Evolutionary conservation across 2,797 vertebrate species (phyloP).

Genomic region (Acanthurus leucopareius): DNA sequence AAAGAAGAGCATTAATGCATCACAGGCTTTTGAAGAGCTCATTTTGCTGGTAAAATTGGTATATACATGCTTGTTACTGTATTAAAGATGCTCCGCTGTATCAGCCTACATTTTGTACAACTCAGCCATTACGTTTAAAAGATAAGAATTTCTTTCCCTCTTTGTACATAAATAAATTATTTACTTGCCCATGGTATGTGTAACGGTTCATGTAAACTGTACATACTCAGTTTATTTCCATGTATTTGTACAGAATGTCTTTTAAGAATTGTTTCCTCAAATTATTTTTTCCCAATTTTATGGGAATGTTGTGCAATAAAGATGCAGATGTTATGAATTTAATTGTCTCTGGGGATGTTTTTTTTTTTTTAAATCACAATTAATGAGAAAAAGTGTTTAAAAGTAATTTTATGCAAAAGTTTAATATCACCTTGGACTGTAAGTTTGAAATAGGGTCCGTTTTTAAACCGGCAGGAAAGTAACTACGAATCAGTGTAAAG

Average conservation of each 20-base stretch:
- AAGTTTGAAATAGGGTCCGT: no score
- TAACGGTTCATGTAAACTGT: slow-evolving; percentile 91
- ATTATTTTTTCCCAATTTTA: slow-evolving; percentile 95
- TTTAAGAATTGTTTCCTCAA: slow-evolving; percentile 89
- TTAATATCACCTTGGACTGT: no score
- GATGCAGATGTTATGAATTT: slow-evolving; percentile 79
- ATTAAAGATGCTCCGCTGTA: slow-evolving; percentile 67
- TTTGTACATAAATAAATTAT: slow-evolving; percentile 90
- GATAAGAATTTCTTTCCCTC: slow-evolving; percentile 80
- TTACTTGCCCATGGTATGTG: slow-evolving; percentile 87
- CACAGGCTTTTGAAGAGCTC: slow-evolving; percentile 62
- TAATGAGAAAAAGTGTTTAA: neutral
- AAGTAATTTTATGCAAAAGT: neutral
- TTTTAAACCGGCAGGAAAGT: neutral
- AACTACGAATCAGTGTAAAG: neutral
- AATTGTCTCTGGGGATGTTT: slow-evolving; percentile 13
- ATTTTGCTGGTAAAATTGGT: slow-evolving; percentile 74
- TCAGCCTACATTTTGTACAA: slow-evolving; percentile 73
- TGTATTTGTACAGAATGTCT: slow-evolving; percentile 95
- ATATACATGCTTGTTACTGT: slow-evolving; percentile 61
- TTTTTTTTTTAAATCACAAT: neutral
- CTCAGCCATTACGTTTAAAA: slow-evolving; percentile 62
- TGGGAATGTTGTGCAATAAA: slow-evolving; percentile 99
- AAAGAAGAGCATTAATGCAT: slow-evolving; percentile 72
- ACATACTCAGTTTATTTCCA: slow-evolving; percentile 89